These are phyloP conservation scores for Ephestia elutella DNA, from an alignment of 1,140 invertebrate species.

Conservation along the genomic window DNA sequence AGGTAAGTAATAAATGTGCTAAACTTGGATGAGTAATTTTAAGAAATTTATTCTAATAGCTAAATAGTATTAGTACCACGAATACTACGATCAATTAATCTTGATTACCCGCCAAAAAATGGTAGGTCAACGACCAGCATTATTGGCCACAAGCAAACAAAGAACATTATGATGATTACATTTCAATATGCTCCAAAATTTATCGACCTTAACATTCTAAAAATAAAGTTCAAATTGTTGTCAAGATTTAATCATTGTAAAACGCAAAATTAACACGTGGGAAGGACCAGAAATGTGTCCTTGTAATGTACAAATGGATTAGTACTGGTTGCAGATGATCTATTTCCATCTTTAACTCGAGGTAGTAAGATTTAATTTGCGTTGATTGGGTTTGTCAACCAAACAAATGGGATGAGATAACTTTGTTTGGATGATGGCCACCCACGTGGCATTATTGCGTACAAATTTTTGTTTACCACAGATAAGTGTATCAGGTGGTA, in stretches of 20 bases:
- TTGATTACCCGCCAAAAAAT: neutral
- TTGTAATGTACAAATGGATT: constrained; percentile 10
- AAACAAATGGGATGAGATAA: neutral
- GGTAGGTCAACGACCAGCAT: constrained; percentile 1
- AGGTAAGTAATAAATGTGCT: no score
- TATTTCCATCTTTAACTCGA: neutral
- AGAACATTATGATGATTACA: neutral
- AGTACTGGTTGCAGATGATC: neutral
- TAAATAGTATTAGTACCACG: neutral
- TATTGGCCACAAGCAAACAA: neutral
- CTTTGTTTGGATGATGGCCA: constrained; percentile 4
- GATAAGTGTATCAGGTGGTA: neutral
- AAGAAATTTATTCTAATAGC: no score
- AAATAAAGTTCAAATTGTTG: neutral
- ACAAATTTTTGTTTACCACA: neutral
- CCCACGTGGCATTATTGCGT: constrained; percentile 18
- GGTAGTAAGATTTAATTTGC: neutral
- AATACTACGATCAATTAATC: neutral
- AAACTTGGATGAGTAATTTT: no score
- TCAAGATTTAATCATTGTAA: neutral
- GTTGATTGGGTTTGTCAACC: neutral
- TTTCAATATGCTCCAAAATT: neutral
- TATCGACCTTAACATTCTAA: neutral
- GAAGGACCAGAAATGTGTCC: constrained; percentile 24
- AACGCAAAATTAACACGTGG: constrained; percentile 21